These are phyloP conservation scores for Riptortus pedestris DNA, from an alignment of 1,140 invertebrate species.

Conservation along the genomic window DNA sequence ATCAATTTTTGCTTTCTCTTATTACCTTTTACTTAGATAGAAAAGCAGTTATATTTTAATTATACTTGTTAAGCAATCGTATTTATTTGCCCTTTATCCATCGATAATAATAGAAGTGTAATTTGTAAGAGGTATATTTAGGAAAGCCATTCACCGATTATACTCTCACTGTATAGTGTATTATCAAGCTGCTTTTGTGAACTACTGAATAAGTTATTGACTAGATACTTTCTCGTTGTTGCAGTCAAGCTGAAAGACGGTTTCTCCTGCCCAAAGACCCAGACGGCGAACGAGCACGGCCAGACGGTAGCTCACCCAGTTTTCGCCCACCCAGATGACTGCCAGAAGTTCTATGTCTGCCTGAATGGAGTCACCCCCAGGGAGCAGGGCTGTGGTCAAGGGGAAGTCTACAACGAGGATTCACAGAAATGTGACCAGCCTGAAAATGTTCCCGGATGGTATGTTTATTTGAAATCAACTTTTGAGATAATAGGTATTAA, in stretches of 20 bases:
- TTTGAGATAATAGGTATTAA: not conserved
- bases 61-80: too few relatives aligned
- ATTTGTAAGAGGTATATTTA: too few relatives aligned
- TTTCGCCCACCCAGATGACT: constrained; percentile 73
- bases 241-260: constrained; percentile 57
- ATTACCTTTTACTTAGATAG: too few relatives aligned
- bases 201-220: not conserved
- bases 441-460: constrained; percentile 81
- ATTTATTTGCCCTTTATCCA: too few relatives aligned
- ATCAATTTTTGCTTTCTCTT: too few relatives aligned
- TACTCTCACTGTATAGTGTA: too few relatives aligned
- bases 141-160: too few relatives aligned
- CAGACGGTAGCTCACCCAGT: constrained; percentile 72
- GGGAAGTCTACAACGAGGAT: constrained; percentile 77
- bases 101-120: too few relatives aligned
- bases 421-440: constrained; percentile 70
- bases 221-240: not conserved
- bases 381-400: constrained; percentile 70
- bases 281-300: constrained; percentile 51
- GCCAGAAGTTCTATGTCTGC: constrained; percentile 82
- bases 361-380: constrained; percentile 73
- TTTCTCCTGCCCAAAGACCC: constrained; percentile 67
- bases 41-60: too few relatives aligned
- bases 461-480: too few relatives aligned
- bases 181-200: too few relatives aligned